These are phyloP conservation scores for Lasioglossum marginatum DNA, from an alignment of 2,888 invertebrate genomes.

Conservation along the genomic window DNA sequence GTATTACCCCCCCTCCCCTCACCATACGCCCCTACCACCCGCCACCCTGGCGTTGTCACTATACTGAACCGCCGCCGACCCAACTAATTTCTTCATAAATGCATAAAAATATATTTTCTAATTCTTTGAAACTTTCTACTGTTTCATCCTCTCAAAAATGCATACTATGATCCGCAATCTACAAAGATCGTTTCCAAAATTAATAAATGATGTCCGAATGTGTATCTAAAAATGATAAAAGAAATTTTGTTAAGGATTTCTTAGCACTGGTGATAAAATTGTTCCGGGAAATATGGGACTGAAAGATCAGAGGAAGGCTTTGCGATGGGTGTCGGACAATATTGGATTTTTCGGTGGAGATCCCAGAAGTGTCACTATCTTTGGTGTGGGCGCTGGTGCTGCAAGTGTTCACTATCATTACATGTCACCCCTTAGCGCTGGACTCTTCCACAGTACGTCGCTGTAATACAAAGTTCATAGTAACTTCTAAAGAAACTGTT, in stretches of 20 bases:
- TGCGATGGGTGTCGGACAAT: constrained; percentile 89
- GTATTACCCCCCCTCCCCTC: no score
- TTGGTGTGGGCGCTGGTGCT: constrained; percentile 91
- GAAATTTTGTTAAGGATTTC: constrained; percentile 86
- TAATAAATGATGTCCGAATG: not conserved
- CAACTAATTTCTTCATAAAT: no score
- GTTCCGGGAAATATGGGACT: constrained; percentile 90
- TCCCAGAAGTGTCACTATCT: constrained; percentile 88
- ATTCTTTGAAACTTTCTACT: not conserved
- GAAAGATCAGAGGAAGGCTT: constrained; percentile 90
- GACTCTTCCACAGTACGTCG: constrained; percentile 82
- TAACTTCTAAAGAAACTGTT: not conserved
- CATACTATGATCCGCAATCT: no score
- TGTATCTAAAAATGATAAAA: not conserved
- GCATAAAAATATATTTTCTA: not conserved
- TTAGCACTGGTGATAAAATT: constrained; percentile 89
- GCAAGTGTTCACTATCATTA: constrained; percentile 91
- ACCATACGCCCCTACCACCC: no score
- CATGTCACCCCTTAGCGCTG: constrained; percentile 87
- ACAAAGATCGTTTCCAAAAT: not conserved
- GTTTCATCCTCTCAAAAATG: no score
- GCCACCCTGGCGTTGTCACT: no score
- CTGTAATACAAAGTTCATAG: not conserved
- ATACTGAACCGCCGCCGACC: no score
- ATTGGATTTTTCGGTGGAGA: constrained; percentile 90